These are phyloP conservation scores for Synaphobranchus kaupii DNA, from an alignment of 2,797 vertebrate species.

Conservation along the genomic window DNA sequence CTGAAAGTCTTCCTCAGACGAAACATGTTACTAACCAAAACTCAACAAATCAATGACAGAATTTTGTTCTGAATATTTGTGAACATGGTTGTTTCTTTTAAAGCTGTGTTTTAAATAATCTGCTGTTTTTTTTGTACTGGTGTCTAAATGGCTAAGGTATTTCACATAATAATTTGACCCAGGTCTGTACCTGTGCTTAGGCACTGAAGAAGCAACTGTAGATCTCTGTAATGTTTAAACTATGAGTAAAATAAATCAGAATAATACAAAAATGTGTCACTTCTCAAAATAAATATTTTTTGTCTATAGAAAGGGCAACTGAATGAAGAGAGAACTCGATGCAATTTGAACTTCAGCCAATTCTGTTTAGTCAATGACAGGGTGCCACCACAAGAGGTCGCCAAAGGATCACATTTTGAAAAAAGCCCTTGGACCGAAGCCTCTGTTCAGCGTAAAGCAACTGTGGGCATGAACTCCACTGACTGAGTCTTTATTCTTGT, in stretches of 20 bases:
- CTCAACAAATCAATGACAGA: no score
- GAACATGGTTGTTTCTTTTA: no score
- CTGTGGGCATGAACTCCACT: background rate
- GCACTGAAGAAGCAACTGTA: background rate
- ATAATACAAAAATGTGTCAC: background rate
- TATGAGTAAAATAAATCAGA: background rate
- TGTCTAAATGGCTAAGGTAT: no score
- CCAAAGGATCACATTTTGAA: conserved; percentile 29
- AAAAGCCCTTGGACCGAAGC: background rate
- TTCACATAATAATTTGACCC: no score
- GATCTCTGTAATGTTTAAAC: background rate
- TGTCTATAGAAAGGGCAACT: background rate
- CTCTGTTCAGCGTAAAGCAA: background rate
- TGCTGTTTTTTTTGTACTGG: no score
- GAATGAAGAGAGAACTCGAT: background rate
- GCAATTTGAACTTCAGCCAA: background rate
- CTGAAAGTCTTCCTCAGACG: no score
- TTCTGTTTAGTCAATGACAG: background rate
- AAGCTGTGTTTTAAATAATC: no score
- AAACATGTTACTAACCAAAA: no score
- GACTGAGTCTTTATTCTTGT: background rate
- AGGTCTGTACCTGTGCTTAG: background rate
- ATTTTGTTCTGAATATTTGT: no score
- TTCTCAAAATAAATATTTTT: background rate
- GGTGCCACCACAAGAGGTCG: conserved; percentile 59